Evolutionary conservation across 1,140 invertebrate species (phyloP).

Genomic region (Eufriesea mexicana): DNA sequence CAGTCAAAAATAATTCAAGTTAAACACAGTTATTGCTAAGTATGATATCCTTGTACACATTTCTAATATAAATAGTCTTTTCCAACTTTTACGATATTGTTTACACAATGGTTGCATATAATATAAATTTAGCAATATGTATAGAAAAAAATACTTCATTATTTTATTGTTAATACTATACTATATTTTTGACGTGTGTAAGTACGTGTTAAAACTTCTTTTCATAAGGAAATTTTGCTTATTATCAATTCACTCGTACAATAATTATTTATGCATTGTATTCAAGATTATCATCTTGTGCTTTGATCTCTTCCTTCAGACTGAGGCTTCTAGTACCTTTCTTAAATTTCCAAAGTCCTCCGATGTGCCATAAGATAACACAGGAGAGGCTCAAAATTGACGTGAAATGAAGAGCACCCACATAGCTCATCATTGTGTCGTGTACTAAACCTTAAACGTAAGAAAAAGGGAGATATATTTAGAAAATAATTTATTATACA

Average conservation of each 20-base stretch:
- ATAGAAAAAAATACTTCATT: no score
- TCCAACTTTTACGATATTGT: neutral
- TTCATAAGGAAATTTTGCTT: neutral
- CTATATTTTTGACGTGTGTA: neutral
- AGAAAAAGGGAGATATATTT: neutral
- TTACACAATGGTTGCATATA: neutral
- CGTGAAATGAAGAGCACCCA: conserved; percentile 64
- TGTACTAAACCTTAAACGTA: conserved; percentile 72
- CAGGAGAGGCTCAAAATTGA: conserved; percentile 73
- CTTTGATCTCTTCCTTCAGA: neutral
- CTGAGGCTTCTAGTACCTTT: neutral
- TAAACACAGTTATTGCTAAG: neutral
- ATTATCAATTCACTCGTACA: neutral
- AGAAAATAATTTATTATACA: no score
- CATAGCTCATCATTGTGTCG: conserved; percentile 71
- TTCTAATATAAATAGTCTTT: neutral
- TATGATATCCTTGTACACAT: neutral
- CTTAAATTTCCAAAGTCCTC: conserved; percentile 50
- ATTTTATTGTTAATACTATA: neutral
- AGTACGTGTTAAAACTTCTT: no score
- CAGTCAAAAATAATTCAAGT: neutral
- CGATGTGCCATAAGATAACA: conserved; percentile 71
- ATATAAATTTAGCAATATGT: neutral
- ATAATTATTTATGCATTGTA: neutral
- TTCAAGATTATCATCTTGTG: neutral